Evolutionary conservation across 2,797 vertebrate species (phyloP).

Genomic region (Malacoctenus gilli): DNA sequence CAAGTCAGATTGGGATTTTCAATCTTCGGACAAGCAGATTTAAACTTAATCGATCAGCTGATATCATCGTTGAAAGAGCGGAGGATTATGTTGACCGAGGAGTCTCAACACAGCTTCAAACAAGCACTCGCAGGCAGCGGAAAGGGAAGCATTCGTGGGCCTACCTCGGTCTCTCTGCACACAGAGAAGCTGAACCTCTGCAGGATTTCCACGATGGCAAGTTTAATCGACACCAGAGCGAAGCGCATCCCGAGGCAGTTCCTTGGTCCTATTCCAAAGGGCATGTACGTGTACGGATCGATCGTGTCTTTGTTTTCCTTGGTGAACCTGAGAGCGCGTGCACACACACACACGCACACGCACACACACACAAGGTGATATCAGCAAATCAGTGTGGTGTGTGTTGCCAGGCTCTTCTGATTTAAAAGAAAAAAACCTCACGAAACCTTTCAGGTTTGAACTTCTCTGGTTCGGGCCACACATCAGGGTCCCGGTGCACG

Average conservation of each 20-base stretch:
- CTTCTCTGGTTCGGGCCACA: slow-evolving; percentile 79
- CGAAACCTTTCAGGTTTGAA: slow-evolving; percentile 83
- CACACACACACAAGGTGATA: neutral
- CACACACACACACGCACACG: neutral
- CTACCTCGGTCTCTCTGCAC: slow-evolving; percentile 84
- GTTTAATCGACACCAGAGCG: slow-evolving; percentile 80
- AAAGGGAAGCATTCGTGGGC: slow-evolving; percentile 7
- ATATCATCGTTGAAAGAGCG: neutral
- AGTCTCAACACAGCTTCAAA: neutral
- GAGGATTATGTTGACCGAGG: neutral
- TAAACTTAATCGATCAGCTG: slow-evolving; percentile 9
- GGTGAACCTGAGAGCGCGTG: slow-evolving; percentile 76
- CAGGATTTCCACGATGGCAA: slow-evolving; percentile 76
- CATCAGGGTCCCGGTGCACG: slow-evolving; percentile 70
- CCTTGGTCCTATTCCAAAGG: slow-evolving; percentile 84
- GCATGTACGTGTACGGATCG: slow-evolving; percentile 81
- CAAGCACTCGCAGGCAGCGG: neutral
- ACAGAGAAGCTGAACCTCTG: slow-evolving; percentile 79
- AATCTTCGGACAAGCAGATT: slow-evolving; percentile 28
- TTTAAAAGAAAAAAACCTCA: neutral
- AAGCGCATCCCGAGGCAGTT: slow-evolving; percentile 90
- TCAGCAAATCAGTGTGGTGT: neutral
- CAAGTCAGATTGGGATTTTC: slow-evolving; percentile 3
- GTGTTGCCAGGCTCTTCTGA: neutral
- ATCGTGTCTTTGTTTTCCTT: slow-evolving; percentile 78